phyloP scores from a whole-genome alignment of 2,888 invertebrate species.

The Tubulanus polymorphus region DNA sequence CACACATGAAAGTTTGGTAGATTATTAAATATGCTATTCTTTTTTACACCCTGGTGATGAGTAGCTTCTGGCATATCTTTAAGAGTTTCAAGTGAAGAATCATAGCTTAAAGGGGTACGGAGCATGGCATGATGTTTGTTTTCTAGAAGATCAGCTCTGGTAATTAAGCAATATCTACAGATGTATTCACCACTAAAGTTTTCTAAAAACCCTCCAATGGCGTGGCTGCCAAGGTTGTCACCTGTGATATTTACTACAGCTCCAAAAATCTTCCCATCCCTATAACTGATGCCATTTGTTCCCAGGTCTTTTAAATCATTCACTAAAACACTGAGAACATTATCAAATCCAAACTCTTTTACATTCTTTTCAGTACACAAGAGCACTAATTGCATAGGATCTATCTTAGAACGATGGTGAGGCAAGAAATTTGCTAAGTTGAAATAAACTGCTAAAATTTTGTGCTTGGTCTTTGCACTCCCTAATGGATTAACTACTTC shows the following conservation, averaged over 20 bases:
- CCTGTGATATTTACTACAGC: conserved; percentile 7
- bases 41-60: conserved; percentile 3
- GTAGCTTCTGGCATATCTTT: too few relatives aligned
- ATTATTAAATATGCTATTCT: conserved; percentile 10
- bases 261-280: too few relatives aligned
- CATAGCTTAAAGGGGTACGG: neutral
- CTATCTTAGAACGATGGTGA: conserved; percentile 12
- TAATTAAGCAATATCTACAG: conserved; percentile 14
- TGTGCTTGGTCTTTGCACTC: conserved; percentile 18
- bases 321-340: conserved; percentile 1
- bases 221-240: conserved; percentile 16
- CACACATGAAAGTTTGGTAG: conserved; percentile 14
- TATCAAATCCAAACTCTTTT: conserved; percentile 9
- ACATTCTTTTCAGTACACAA: conserved; percentile 14
- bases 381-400: conserved; percentile 18
- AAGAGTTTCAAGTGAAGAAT: too few relatives aligned
- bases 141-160: neutral
- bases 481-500: conserved; percentile 20
- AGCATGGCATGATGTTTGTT: neutral
- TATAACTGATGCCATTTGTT: conserved; percentile 3
- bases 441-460: conserved; percentile 17
- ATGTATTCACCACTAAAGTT: conserved; percentile 12
- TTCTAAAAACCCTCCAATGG: conserved; percentile 14
- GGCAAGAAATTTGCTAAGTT: conserved; percentile 12
- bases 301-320: conserved; percentile 12